A percentile compares a stretch with the other conserved stretches of the same genome.
These are phyloP conservation scores for Pangasius krempfi DNA, from an alignment of 2,797 vertebrate species.

Conservation along the genomic window DNA sequence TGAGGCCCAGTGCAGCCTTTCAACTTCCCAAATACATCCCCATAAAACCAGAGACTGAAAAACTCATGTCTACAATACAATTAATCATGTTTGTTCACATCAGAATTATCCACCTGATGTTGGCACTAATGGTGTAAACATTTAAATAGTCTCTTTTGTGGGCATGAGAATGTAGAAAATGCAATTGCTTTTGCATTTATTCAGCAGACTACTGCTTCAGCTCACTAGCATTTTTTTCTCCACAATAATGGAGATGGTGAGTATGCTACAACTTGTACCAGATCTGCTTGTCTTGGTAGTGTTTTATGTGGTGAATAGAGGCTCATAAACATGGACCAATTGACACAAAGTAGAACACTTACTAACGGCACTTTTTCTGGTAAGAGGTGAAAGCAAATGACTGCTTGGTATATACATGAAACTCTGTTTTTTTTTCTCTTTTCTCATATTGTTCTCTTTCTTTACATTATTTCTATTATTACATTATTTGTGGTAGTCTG, in stretches of 20 bases:
- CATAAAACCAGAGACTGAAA: constrained; percentile 20
- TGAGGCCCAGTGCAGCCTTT: constrained; percentile 36
- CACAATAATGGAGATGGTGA: neutral
- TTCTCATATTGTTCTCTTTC: neutral
- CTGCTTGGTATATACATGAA: neutral
- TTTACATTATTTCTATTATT: neutral
- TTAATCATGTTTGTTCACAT: constrained; percentile 38
- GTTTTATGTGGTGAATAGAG: constrained; percentile 3
- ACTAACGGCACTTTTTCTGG: neutral
- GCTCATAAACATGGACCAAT: neutral
- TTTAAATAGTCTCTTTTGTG: neutral
- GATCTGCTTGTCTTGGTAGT: neutral
- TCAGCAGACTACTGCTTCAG: neutral
- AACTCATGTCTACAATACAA: neutral
- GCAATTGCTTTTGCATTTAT: neutral
- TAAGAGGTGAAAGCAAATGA: neutral
- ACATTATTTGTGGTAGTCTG: neutral
- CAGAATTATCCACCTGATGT: constrained; percentile 33
- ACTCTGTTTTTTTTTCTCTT: neutral
- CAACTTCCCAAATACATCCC: constrained; percentile 36
- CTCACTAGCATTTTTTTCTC: neutral
- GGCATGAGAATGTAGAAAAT: neutral
- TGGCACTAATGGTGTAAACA: neutral
- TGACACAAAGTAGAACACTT: neutral
- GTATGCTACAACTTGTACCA: neutral